phyloP scores from a whole-genome alignment of 2,888 invertebrate genomes.

The Zygothrica quintamaculata region DNA sequence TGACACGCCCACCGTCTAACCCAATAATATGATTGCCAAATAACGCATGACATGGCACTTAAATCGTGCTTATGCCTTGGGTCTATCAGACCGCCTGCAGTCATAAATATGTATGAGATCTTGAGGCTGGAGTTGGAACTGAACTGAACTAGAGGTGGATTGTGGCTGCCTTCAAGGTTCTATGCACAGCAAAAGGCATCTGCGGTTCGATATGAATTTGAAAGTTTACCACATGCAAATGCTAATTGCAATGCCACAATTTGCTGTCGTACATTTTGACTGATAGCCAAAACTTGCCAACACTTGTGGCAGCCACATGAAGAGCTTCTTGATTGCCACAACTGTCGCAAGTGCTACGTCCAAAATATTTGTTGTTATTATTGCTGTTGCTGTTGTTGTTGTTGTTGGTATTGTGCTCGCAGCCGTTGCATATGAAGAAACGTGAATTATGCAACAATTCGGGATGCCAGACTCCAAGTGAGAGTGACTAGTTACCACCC shows the following conservation, averaged over 20 bases:
- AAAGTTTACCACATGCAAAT: conserved; percentile 67
- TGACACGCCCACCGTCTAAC: conserved; percentile 58
- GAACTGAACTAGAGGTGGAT: not conserved
- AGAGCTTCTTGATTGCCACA: conserved; percentile 18
- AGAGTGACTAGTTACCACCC: conserved; percentile 43
- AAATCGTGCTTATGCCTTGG: conserved; percentile 47
- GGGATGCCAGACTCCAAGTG: conserved; percentile 52
- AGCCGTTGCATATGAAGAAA: conserved; percentile 57
- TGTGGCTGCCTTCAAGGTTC: conserved; percentile 58
- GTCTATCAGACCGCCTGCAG: conserved; percentile 53
- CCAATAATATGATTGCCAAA: conserved; percentile 58
- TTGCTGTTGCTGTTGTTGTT: too few species aligned
- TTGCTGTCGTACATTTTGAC: conserved; percentile 39
- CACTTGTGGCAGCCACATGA: conserved; percentile 40
- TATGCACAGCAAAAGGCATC: conserved; percentile 27
- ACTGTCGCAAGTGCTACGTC: conserved; percentile 51
- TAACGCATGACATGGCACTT: conserved; percentile 65
- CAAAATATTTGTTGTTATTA: conserved; percentile 39
- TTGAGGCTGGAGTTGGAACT: conserved; percentile 13
- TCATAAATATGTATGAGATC: conserved; percentile 57
- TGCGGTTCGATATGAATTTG: conserved; percentile 43
- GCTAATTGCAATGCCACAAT: conserved; percentile 56
- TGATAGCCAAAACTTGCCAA: conserved; percentile 42
- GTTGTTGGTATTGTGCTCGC: too few species aligned
- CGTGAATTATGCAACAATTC: conserved; percentile 62